phyloP scores from a whole-genome alignment of 2,797 vertebrate species.

The Megalops cyprinoides region DNA sequence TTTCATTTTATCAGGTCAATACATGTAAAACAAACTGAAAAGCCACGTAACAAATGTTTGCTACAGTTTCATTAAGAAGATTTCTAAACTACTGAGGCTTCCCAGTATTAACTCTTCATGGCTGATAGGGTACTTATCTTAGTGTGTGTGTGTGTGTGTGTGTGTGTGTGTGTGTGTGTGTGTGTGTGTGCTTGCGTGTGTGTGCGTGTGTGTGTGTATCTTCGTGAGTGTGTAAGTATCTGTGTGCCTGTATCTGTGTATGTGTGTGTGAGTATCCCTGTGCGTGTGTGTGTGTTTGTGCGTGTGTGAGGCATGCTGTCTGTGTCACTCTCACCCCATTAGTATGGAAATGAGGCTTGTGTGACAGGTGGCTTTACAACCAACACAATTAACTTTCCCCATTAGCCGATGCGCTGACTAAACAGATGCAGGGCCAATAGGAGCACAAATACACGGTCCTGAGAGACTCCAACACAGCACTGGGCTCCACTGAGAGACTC shows the following conservation, averaged over 20 bases:
- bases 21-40: too few species aligned
- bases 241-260: conserved; percentile 19
- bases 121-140: not conserved
- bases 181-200: not conserved
- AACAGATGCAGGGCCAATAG: conserved; percentile 85
- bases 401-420: conserved; percentile 85
- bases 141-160: not conserved
- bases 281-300: not conserved
- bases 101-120: not conserved
- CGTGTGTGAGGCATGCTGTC: conserved; percentile 71
- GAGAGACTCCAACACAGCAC: too few species aligned
- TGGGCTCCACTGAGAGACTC: too few species aligned
- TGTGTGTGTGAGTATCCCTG: not conserved
- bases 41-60: too few species aligned
- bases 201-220: not conserved
- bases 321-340: conserved; percentile 85
- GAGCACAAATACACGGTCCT: conserved; percentile 50
- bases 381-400: conserved; percentile 92
- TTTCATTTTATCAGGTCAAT: too few species aligned
- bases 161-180: not conserved
- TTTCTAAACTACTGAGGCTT: too few species aligned
- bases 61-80: too few species aligned
- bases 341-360: conserved; percentile 93
- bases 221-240: not conserved
- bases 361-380: conserved; percentile 94